Base-by-base conservation (phyloP, 2,797 vertebrate species). In the Adelosebastes latens region DNA sequence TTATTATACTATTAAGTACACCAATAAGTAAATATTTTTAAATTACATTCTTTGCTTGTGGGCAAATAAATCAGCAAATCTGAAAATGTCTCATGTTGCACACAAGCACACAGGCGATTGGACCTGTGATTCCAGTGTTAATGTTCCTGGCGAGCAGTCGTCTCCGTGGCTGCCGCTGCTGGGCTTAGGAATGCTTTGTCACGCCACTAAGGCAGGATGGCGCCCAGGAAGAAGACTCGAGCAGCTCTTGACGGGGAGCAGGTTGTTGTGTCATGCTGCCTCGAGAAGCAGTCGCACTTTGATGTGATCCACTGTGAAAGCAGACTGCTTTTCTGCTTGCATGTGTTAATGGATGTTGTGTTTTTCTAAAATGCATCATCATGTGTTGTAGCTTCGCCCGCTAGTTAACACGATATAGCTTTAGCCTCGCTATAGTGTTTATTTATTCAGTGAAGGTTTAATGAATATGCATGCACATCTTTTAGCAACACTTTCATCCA, bases 181-280 rank as follows among this genome's bases (percentile, higher is more conserved):
- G 77, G 70, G 65, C 27, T 82, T 24, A 84, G 82, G 86, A 91
- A 81, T 90, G 88, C 83, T 84, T 88, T 13, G 63, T 85, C 87
- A 91, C 31, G 31, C 85, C 62, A 72, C 53, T 77, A 16, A 8
- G 69, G 71, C 75, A 25, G 81, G 74, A 72, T 78, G 80, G 77
- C n/a, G 31, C 77, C 65, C 53, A 6, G 75, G 60, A 77, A 79
- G 72, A 2, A 65, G 81, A 64, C 36, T 39, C 59, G 16, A 82
- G 68, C 70, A 61, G 72, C 60, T 86, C 49, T 62, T 79, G 77
- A 84, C 2, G 0, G 20, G 60, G 31, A 85, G 74, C 82, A 62
- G 71, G 42, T 87, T 81, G 74, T 80, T 83, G 64, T 79, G 63
- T 70, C 46, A 64, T 2, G 53, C n/a, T 42, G 72, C 78, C 68